A percentile compares a stretch with the other conserved stretches of the same genome.
These are phyloP conservation scores for Atta colombica DNA, from an alignment of 1,140 invertebrate genomes.

Conservation along the genomic window DNA sequence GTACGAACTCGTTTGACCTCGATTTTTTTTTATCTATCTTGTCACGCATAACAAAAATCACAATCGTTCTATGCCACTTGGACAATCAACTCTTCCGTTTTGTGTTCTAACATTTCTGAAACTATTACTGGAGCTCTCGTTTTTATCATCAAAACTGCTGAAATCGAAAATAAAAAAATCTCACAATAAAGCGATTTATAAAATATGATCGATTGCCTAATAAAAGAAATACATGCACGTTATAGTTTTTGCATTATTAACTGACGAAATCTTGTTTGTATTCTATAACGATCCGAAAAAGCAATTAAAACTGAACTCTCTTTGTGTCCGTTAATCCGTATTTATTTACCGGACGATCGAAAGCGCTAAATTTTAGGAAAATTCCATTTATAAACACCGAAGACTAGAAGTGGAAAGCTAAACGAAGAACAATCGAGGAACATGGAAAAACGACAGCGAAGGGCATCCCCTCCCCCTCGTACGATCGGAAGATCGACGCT, in stretches of 20 bases:
- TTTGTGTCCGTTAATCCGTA: neutral
- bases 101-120: neutral
- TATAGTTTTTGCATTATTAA: neutral
- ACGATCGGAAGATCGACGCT: neutral
- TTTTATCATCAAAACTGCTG: neutral
- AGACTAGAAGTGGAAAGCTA: neutral
- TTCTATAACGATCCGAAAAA: neutral
- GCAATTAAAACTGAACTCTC: neutral
- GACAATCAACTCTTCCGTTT: neutral
- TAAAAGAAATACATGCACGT: neutral
- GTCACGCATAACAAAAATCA: neutral
- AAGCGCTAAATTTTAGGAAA: constrained; percentile 5
- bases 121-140: neutral
- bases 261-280: neutral
- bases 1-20: constrained; percentile 33
- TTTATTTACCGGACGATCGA: neutral
- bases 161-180: neutral
- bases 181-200: neutral
- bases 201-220: neutral
- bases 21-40: constrained; percentile 25
- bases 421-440: constrained; percentile 29
- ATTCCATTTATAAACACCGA: constrained; percentile 32
- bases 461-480: neutral
- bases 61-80: neutral
- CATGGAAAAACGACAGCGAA: constrained; percentile 41